phyloP scores from a whole-genome alignment of 2,888 invertebrate species.

The Drosophila falleni region DNA sequence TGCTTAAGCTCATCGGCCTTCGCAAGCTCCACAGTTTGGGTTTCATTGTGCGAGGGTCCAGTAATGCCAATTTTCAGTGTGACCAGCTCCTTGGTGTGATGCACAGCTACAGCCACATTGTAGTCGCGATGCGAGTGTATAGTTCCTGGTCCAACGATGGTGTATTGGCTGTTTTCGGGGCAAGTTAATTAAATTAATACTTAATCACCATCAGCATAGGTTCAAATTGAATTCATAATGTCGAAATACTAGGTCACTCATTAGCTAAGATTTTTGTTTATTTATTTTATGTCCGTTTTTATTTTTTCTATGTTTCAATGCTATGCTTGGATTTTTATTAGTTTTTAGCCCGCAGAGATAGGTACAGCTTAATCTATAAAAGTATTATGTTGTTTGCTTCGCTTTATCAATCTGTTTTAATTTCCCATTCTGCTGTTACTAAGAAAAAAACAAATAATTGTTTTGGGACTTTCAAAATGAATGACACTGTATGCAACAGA shows the following conservation, averaged over 20 bases:
- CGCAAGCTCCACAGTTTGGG: constrained; percentile 66
- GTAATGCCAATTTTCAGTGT: constrained; percentile 78
- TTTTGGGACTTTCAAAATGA: neutral
- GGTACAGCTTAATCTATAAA: constrained; percentile 26
- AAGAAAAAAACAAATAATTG: neutral
- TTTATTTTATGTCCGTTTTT: neutral
- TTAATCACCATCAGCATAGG: constrained; percentile 30
- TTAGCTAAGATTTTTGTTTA: constrained; percentile 12
- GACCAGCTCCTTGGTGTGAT: constrained; percentile 78
- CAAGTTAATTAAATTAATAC: constrained; percentile 10
- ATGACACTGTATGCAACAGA: constrained; percentile 1
- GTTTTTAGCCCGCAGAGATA: neutral
- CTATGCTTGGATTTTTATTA: constrained; percentile 1
- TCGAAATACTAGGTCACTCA: constrained; percentile 30
- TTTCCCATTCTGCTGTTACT: neutral
- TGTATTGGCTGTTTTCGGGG: constrained; percentile 86
- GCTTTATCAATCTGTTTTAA: constrained; percentile 24
- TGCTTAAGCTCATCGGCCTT: constrained; percentile 67
- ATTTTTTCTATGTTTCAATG: constrained; percentile 1
- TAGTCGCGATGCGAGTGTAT: constrained; percentile 93
- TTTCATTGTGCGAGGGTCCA: constrained; percentile 76
- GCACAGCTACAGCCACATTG: constrained; percentile 90
- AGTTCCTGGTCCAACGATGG: constrained; percentile 92
- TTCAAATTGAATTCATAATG: constrained; percentile 28
- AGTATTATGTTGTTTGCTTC: neutral